phyloP scores from a whole-genome alignment of 1,140 invertebrate genomes.

The Caenorhabditis brenneri region DNA sequence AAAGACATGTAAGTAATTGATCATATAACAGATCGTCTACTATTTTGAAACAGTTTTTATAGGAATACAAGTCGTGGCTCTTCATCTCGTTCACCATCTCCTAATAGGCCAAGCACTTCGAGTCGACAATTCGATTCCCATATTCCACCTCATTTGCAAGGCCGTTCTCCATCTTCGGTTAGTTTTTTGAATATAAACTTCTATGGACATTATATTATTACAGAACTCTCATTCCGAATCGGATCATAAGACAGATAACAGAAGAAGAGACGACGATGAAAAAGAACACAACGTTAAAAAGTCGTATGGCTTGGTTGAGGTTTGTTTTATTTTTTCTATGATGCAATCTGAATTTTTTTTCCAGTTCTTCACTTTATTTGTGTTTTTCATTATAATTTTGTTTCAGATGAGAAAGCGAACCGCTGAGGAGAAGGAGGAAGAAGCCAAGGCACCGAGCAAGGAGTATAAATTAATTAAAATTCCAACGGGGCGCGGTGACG shows the following conservation, averaged over 20 bases:
- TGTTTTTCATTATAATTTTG: too few species aligned
- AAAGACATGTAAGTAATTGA: too few species aligned
- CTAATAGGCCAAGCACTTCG: neutral
- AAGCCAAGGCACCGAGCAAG: neutral
- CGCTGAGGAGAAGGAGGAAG: neutral
- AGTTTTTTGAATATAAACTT: neutral
- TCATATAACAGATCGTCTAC: too few species aligned
- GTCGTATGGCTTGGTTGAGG: conserved; percentile 18
- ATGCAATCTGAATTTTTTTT: neutral
- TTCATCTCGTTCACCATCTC: neutral
- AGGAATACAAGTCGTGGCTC: neutral
- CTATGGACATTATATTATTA: neutral
- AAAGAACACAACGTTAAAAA: neutral
- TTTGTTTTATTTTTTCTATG: neutral
- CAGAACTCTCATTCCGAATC: neutral
- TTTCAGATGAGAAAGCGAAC: conserved; percentile 6
- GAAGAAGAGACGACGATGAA: neutral
- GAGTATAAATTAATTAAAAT: conserved; percentile 1
- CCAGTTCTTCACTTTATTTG: too few species aligned
- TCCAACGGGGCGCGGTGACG: neutral
- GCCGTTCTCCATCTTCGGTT: neutral
- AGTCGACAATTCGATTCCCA: neutral
- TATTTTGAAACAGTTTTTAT: neutral
- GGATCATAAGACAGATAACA: neutral
- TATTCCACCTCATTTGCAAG: neutral